A percentile compares a stretch with the other conserved stretches of the same genome.
Evolutionary conservation across 2,113 vertebrate genomes (phyloP).

Genomic region (Perccottus glenii): DNA sequence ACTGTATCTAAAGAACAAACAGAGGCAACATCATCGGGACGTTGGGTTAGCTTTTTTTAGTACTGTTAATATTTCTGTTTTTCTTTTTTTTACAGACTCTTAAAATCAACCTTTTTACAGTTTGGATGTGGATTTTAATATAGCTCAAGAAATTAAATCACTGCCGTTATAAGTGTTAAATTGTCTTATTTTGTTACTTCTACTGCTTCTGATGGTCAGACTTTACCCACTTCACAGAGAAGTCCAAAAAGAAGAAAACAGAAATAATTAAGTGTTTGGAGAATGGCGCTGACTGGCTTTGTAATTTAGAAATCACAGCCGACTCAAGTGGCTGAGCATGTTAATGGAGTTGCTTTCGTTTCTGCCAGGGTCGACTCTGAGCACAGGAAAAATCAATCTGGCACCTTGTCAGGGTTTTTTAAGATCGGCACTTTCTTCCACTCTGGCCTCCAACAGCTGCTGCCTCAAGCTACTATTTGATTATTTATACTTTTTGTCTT

Average conservation of each 20-base stretch:
- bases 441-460: conserved; percentile 20
- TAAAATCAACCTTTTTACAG: no score
- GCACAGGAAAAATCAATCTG: conserved; percentile 61
- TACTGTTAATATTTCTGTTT: no score
- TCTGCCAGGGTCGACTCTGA: conserved; percentile 45
- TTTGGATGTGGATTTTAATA: no score
- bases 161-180: no score
- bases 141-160: no score
- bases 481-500: conserved; percentile 17
- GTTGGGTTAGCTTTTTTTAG: no score
- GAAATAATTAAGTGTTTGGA: conserved; percentile 59
- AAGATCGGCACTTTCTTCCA: conserved; percentile 37
- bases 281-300: conserved; percentile 38
- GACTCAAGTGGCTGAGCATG: conserved; percentile 45
- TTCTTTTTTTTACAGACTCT: no score
- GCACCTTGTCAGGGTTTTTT: conserved; percentile 54
- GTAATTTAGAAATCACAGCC: conserved; percentile 48
- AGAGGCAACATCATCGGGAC: no score
- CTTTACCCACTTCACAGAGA: conserved; percentile 28
- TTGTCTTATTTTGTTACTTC: neutral
- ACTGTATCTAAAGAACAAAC: no score
- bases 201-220: neutral
- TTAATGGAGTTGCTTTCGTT: conserved; percentile 62
- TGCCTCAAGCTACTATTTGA: conserved; percentile 31
- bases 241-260: conserved; percentile 44